phyloP scores from a whole-genome alignment of 2,797 vertebrate genomes.

The Gadopsis marmoratus region DNA sequence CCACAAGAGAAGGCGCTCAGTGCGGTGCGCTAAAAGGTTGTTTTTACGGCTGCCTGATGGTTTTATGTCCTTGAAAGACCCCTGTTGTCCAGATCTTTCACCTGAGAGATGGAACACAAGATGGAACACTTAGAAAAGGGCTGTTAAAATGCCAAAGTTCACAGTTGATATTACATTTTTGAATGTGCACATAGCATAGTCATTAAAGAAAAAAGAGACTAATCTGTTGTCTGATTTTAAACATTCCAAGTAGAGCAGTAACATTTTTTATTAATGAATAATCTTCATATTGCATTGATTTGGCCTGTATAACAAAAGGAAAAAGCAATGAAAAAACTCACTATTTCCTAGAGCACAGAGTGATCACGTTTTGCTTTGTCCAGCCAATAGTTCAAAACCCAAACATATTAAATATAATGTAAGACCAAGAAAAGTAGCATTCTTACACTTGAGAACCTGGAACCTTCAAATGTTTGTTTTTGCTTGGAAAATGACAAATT shows the following conservation, averaged over 20 bases:
- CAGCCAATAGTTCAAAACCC: not conserved
- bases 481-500: not conserved
- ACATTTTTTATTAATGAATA: not conserved
- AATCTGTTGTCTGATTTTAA: not conserved
- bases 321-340: not conserved
- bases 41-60: constrained; percentile 39
- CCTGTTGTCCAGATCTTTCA: constrained; percentile 98
- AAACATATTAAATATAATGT: not conserved
- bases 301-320: not conserved
- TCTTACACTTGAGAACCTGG: not conserved
- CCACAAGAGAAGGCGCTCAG: constrained; percentile 89
- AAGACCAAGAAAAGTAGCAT: not conserved
- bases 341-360: not conserved
- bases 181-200: not conserved
- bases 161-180: not conserved
- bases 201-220: not conserved
- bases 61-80: constrained; percentile 96
- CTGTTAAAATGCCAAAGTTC: not conserved
- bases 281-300: not conserved
- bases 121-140: constrained; percentile 9
- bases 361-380: not conserved
- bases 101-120: constrained; percentile 77
- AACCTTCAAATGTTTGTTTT: not conserved
- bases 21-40: constrained; percentile 81
- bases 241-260: not conserved